Evolutionary conservation across 1,140 invertebrate species (phyloP).

Genomic region (Paraescarpia echinospica): DNA sequence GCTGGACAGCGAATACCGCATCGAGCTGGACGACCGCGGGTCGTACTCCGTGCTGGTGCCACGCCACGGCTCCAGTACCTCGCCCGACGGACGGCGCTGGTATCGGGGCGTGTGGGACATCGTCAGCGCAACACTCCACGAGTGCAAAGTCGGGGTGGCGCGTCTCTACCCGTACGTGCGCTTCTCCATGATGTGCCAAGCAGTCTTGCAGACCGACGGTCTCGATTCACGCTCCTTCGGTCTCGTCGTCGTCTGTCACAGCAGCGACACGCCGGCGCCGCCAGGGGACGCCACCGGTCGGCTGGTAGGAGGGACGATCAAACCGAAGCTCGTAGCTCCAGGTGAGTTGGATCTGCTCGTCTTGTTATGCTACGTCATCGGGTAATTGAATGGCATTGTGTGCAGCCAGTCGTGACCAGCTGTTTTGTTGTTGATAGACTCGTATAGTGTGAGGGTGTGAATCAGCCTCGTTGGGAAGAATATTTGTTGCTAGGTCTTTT

Average conservation of each 20-base stretch:
- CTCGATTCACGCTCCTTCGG: slow-evolving; percentile 38
- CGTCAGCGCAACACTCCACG: not conserved
- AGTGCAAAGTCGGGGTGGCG: slow-evolving; percentile 35
- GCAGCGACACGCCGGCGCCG: slow-evolving; percentile 43
- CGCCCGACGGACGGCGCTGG: not conserved
- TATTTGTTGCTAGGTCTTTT: no score
- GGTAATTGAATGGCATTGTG: not conserved
- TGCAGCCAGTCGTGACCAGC: not conserved
- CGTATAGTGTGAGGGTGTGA: no score
- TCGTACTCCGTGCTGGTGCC: not conserved
- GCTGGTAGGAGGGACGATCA: slow-evolving; percentile 38
- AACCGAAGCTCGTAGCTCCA: slow-evolving; percentile 45
- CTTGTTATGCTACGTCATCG: no score
- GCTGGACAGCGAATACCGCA: not conserved
- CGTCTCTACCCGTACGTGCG: slow-evolving; percentile 44
- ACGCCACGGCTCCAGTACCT: no score
- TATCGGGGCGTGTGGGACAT: not conserved
- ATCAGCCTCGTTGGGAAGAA: no score
- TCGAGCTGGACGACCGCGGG: not conserved
- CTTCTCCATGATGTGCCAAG: slow-evolving; percentile 52
- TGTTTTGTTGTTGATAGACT: not conserved
- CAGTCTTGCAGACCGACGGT: slow-evolving; percentile 45
- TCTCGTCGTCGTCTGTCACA: slow-evolving; percentile 47
- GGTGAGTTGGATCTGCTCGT: slow-evolving; percentile 29
- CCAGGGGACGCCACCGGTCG: slow-evolving; percentile 38